These are phyloP conservation scores for Agrilus planipennis DNA, from an alignment of 1,140 invertebrate genomes.

Conservation along the genomic window DNA sequence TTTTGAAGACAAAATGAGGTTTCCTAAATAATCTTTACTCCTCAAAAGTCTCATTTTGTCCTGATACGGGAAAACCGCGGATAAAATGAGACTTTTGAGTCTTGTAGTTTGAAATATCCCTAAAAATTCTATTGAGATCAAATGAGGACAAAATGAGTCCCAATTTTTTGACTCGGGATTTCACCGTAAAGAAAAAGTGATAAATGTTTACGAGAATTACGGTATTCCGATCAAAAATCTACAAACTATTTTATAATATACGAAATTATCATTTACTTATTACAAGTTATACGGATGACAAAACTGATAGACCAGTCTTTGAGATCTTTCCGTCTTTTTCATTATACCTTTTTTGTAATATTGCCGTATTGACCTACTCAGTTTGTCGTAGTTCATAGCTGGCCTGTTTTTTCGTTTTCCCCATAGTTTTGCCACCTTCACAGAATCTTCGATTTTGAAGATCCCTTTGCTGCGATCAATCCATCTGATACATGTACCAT, in stretches of 20 bases:
- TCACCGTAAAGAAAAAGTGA: constrained; percentile 8
- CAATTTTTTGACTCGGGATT: too few relatives aligned
- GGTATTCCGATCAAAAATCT: constrained; percentile 1
- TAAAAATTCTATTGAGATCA: too few relatives aligned
- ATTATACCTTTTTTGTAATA: constrained; percentile 99
- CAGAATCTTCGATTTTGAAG: constrained; percentile 99
- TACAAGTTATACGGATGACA: constrained; percentile 87
- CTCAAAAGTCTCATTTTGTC: too few relatives aligned
- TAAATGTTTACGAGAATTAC: constrained; percentile 5
- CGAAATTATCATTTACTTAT: constrained; percentile 20
- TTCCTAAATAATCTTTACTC: too few relatives aligned
- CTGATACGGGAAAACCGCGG: too few relatives aligned
- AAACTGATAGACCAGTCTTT: constrained; percentile 98
- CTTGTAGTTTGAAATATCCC: too few relatives aligned
- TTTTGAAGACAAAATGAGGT: too few relatives aligned
- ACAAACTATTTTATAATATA: too few relatives aligned
- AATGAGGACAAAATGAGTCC: too few relatives aligned
- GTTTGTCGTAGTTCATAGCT: constrained; percentile 99
- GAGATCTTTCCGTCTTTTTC: constrained; percentile 97
- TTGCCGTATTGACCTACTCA: constrained; percentile 93
- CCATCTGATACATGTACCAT: constrained; percentile 94
- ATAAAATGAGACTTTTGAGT: too few relatives aligned
- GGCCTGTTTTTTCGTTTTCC: constrained; percentile 94
- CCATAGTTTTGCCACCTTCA: constrained; percentile 90
- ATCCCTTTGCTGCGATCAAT: constrained; percentile 86